Conservation (phyloP, 2,888 invertebrate genomes). For the Heteromurus nitidus region DNA sequence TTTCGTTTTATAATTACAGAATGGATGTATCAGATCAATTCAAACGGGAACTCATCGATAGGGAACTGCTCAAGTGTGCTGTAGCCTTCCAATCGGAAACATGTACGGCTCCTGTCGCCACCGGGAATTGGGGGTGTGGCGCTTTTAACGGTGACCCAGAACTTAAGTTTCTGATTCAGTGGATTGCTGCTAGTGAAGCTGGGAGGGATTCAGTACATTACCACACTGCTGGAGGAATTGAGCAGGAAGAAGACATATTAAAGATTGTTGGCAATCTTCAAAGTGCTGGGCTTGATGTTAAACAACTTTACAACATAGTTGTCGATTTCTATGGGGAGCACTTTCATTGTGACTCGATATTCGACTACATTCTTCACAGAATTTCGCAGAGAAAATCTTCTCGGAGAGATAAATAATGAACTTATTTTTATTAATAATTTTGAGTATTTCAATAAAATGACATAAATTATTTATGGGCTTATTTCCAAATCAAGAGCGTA, state of each 20-base stretch:
- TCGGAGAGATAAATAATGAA: too few species aligned
- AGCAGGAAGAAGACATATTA: background rate
- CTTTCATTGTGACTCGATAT: background rate
- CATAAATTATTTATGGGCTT: background rate
- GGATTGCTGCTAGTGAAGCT: conserved; percentile 76
- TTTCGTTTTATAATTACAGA: too few species aligned
- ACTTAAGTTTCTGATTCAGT: conserved; percentile 76
- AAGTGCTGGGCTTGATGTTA: background rate
- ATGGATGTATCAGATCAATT: background rate
- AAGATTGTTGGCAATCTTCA: background rate
- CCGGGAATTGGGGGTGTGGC: conserved; percentile 80
- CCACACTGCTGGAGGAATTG: background rate
- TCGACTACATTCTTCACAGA: too few species aligned
- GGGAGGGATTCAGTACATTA: background rate
- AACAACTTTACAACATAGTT: background rate
- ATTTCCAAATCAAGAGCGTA: conserved; percentile 35
- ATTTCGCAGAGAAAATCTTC: too few species aligned
- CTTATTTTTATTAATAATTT: too few species aligned
- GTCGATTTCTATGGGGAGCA: background rate
- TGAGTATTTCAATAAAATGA: too few species aligned
- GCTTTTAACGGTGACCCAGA: conserved; percentile 76
- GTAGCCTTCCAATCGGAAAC: conserved; percentile 29
- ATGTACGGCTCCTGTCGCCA: conserved; percentile 75
- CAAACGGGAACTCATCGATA: conserved; percentile 70
- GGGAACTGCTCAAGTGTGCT: conserved; percentile 77